These are phyloP conservation scores for Tamias sibiricus DNA, from an alignment of 2,113 vertebrate genomes.

Conservation along the genomic window DNA sequence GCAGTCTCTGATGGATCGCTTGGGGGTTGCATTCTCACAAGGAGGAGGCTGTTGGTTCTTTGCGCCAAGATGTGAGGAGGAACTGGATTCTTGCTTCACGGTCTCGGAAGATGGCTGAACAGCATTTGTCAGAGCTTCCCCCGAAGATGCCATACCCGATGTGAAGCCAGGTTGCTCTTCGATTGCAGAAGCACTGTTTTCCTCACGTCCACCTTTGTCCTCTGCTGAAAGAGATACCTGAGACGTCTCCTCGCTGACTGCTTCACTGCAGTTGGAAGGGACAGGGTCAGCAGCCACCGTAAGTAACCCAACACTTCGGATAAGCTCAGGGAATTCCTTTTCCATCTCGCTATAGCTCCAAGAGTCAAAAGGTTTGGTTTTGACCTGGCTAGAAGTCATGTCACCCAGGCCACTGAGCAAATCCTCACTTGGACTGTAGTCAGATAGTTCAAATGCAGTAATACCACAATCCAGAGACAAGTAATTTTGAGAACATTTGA, in stretches of 20 bases:
- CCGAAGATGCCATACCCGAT: background rate
- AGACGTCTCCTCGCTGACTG: conserved; percentile 76
- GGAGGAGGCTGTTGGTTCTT: conserved; percentile 78
- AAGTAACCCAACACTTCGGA: conserved; percentile 91
- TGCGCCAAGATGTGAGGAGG: conserved; percentile 76
- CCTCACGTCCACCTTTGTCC: conserved; percentile 67
- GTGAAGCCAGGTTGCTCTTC: conserved; percentile 33
- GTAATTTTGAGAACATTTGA: conserved; percentile 98
- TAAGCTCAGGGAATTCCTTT: conserved; percentile 91
- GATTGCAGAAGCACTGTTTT: background rate
- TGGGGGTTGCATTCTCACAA: conserved; percentile 89
- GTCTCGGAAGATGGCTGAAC: conserved; percentile 14
- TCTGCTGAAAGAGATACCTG: conserved; percentile 69
- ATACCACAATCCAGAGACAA: conserved; percentile 99
- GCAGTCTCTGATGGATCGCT: conserved; percentile 91
- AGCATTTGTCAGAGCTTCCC: background rate
- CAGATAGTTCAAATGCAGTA: conserved; percentile 97
- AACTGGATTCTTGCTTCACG: conserved; percentile 69
- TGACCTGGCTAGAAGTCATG: conserved; percentile 82
- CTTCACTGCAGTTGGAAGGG: conserved; percentile 82
- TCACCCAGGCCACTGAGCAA: conserved; percentile 85
- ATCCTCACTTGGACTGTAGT: conserved; percentile 97
- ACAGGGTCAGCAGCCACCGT: conserved; percentile 86
- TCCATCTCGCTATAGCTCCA: conserved; percentile 90
- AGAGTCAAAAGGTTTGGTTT: conserved; percentile 88